These are phyloP conservation scores for Rhineura floridana DNA, from an alignment of 2,113 vertebrate species.

Conservation along the genomic window DNA sequence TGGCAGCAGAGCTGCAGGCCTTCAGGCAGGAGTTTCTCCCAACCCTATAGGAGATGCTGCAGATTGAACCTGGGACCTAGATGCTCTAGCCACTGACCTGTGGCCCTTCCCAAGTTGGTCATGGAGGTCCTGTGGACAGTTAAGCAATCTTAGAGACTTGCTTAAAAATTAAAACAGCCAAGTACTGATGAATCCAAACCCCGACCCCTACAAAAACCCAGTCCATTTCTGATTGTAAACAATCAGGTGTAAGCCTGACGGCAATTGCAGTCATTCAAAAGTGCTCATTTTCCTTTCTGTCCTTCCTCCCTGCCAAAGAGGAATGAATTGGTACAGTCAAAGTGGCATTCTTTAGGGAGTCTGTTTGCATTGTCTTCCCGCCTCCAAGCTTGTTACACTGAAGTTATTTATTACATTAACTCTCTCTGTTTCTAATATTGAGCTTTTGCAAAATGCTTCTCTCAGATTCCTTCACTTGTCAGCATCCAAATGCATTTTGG, in stretches of 20 bases:
- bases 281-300: neutral
- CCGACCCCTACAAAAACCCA: neutral
- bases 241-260: neutral
- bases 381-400: accelerated
- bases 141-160: neutral
- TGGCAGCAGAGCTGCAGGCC: too few species aligned
- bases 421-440: neutral
- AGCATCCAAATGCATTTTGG: accelerated
- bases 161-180: neutral
- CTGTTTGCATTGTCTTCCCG: accelerated
- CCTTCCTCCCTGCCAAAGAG: neutral
- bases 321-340: neutral
- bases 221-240: too few species aligned
- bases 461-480: accelerated
- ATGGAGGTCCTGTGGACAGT: neutral
- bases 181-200: neutral
- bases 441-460: neutral
- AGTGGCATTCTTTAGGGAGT: neutral
- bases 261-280: neutral
- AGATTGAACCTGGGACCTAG: too few species aligned
- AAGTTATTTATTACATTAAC: accelerated
- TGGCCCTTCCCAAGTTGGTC: neutral
- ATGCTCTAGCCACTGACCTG: too few species aligned
- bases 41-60: too few species aligned
- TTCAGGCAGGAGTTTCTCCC: too few species aligned